Conservation (phyloP, 1,140 invertebrate species). For the Colletes gigas region DNA sequence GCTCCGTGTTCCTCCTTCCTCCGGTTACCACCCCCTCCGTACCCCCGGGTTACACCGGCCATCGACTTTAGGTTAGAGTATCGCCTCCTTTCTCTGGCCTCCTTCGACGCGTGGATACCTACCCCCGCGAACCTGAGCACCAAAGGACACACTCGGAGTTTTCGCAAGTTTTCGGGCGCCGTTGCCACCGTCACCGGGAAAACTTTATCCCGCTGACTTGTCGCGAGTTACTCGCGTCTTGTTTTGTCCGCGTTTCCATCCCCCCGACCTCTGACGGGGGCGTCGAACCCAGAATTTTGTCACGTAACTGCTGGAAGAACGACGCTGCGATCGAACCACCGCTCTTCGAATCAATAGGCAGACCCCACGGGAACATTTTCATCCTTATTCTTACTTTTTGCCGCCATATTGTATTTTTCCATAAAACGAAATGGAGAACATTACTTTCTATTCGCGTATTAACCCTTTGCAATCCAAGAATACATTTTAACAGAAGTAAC, state of each 20-base stretch:
- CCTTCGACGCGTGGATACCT: background rate
- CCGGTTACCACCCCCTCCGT: background rate
- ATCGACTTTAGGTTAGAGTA: slow-evolving; percentile 67
- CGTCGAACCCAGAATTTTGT: slow-evolving; percentile 58
- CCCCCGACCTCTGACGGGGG: slow-evolving; percentile 24
- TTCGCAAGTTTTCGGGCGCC: slow-evolving; percentile 73
- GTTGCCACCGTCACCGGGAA: slow-evolving; percentile 49
- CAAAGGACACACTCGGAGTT: slow-evolving; percentile 67
- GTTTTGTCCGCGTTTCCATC: slow-evolving; percentile 70
- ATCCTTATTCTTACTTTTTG: too few species aligned
- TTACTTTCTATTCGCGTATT: too few species aligned
- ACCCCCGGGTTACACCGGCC: slow-evolving; percentile 28
- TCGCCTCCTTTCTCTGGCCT: slow-evolving; percentile 2
- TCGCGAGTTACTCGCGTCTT: slow-evolving; percentile 66
- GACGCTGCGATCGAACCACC: background rate
- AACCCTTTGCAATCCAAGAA: too few species aligned
- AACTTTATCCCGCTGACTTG: slow-evolving; percentile 77
- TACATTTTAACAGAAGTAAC: too few species aligned
- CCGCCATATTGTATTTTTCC: too few species aligned
- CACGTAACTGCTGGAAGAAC: slow-evolving; percentile 57
- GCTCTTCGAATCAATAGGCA: too few species aligned
- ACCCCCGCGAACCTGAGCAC: slow-evolving; percentile 39
- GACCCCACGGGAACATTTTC: too few species aligned
- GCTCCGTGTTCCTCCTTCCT: slow-evolving; percentile 6
- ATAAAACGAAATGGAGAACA: too few species aligned